These are phyloP conservation scores for Gadus macrocephalus DNA, from an alignment of 2,113 vertebrate species.

Conservation along the genomic window DNA sequence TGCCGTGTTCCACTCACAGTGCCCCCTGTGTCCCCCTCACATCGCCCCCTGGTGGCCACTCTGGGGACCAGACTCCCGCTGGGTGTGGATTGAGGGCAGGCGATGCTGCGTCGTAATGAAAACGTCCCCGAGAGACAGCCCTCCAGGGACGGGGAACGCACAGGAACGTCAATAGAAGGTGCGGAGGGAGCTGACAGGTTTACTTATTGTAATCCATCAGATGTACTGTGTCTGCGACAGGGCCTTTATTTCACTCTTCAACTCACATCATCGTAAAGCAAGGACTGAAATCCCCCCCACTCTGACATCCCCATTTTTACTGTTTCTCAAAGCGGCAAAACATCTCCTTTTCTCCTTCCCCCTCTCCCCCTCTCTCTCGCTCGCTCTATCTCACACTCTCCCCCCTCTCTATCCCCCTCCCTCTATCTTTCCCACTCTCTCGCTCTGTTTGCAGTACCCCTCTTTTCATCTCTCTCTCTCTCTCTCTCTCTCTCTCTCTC, in stretches of 20 bases:
- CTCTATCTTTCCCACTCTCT: no score
- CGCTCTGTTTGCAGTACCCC: no score
- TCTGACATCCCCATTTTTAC: neutral
- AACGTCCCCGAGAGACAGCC: constrained; percentile 10
- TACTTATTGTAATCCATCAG: constrained; percentile 23
- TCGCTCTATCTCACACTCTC: constrained; percentile 5
- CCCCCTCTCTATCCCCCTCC: no score
- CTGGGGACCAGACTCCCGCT: constrained; percentile 20
- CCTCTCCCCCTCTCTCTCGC: constrained; percentile 7
- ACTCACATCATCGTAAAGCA: constrained; percentile 1
- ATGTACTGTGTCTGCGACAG: constrained; percentile 17
- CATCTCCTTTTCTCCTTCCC: neutral
- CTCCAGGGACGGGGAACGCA: constrained; percentile 18
- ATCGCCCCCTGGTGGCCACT: constrained; percentile 61
- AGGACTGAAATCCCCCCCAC: neutral
- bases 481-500: no score
- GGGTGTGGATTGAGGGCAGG: neutral
- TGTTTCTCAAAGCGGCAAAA: neutral
- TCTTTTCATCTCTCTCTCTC: neutral
- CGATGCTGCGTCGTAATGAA: neutral
- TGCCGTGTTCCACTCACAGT: constrained; percentile 29
- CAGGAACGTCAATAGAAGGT: constrained; percentile 21
- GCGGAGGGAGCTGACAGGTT: neutral
- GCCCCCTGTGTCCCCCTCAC: constrained; percentile 29
- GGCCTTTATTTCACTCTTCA: constrained; percentile 21